Base-by-base conservation (phyloP, 1,140 invertebrate genomes). In the Ceratosolen fusciceps region DNA sequence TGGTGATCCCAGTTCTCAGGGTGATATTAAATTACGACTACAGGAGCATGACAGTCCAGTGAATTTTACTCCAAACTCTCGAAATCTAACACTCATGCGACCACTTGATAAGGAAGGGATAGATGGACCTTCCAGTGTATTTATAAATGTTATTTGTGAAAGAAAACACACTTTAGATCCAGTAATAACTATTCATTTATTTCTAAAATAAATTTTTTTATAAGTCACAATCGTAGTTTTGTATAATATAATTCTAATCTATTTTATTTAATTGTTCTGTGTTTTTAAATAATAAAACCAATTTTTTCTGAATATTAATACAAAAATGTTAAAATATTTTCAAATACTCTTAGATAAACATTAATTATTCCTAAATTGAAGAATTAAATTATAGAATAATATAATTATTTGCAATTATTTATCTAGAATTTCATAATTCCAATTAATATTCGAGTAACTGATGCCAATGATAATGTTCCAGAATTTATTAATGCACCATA, bases 401-500 rank as follows among this genome's bases (percentile, higher is more conserved):
- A 19, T 52, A 19, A 52, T 52, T 52, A n/a, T n/a, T n/a, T n/a
- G n/a, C n/a, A n/a, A n/a, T n/a, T n/a, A 52, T 52, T 16, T 52
- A 60, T 26, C 26, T 86, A 96, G 95, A 95, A 94, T 81, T 96
- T 97, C 85, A 93, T 95, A 12, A 96, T 98, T 85, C 96, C 96
- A 14, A 94, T 98, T 31, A 96, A 96, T 84, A 95, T 98, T 62
- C 92, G 96, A 80, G 96, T 98, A n/a, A 96, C 94, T 31, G 97
- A 98, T 90, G 96, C 95, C 26, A 98, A 98, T 87, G 96, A 98
- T 88, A 97, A 97, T 90, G 94, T 95, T 9, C 96, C 96, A 0
- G 91, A 93, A 83, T 97, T 97, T 90, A 90, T 94, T 43, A 95
- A 95, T 78, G 94, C 95, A 8, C 96, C 96, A 9, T 97, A 96